Conservation (phyloP, 2,113 vertebrate species). For the Balaenoptera acutorostrata region DNA sequence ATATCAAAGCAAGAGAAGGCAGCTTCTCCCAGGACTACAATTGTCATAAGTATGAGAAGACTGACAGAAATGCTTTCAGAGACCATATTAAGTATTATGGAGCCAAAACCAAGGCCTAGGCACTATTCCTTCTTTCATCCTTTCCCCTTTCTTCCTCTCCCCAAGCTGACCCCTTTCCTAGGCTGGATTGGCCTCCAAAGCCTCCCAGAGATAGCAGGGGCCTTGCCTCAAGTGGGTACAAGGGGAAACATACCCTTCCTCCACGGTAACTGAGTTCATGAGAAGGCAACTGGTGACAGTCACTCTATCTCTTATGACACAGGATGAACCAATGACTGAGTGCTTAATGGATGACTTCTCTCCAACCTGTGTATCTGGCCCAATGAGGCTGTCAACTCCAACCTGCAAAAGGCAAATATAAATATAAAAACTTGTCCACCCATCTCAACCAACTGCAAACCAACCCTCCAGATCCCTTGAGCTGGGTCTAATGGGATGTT, state of each 20-base stretch:
- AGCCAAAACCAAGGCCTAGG: neutral
- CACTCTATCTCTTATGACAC: constrained; percentile 90
- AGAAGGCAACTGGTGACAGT: constrained; percentile 95
- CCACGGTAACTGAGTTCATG: constrained; percentile 95
- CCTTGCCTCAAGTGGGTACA: neutral
- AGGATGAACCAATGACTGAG: constrained; percentile 89
- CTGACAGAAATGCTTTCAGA: neutral
- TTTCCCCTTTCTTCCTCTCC: neutral
- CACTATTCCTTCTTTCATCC: neutral
- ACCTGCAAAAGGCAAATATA: constrained; percentile 81
- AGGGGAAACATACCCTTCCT: constrained; percentile 90
- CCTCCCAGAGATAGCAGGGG: neutral
- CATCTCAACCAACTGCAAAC: constrained; percentile 6
- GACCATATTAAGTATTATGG: neutral
- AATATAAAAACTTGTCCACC: neutral
- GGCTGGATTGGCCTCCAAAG: neutral
- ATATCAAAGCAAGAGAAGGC: neutral
- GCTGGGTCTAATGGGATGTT: neutral
- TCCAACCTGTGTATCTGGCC: constrained; percentile 87
- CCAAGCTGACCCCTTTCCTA: neutral
- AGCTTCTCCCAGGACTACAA: neutral
- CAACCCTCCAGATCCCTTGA: neutral
- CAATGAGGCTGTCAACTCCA: constrained; percentile 93
- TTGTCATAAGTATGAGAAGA: neutral
- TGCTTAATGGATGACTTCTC: constrained; percentile 95